A percentile compares a stretch with the other conserved stretches of the same genome.
Conservation (phyloP, 2,113 vertebrate genomes). For the Psilopogon haemacephalus region DNA sequence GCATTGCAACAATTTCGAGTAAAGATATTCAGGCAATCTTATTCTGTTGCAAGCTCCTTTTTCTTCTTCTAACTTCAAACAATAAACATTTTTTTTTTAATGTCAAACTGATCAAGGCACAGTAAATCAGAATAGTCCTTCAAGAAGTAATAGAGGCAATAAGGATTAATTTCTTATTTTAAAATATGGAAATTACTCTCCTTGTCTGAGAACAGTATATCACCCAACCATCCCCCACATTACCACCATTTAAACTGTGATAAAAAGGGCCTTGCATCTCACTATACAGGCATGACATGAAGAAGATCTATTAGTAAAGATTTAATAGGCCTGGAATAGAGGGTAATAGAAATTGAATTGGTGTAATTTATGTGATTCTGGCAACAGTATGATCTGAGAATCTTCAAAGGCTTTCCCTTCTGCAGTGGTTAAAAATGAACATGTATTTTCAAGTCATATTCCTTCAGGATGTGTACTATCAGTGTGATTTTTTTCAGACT, state of each 20-base stretch:
- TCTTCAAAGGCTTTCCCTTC: constrained; percentile 50
- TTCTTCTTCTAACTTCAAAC: constrained; percentile 12
- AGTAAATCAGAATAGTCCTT: constrained; percentile 32
- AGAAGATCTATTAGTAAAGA: constrained; percentile 70
- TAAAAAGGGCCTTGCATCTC: constrained; percentile 67
- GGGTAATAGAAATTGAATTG: constrained; percentile 68
- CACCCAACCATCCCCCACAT: not conserved
- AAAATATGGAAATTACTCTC: constrained; percentile 70
- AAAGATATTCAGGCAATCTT: not conserved
- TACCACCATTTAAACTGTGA: constrained; percentile 46
- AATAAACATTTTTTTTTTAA: constrained; percentile 46
- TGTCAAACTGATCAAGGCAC: constrained; percentile 49
- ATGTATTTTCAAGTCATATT: not conserved
- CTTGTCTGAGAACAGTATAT: constrained; percentile 44
- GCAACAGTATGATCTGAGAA: not conserved
- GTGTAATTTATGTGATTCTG: constrained; percentile 63
- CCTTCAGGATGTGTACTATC: not conserved
- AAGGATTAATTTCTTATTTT: constrained; percentile 71
- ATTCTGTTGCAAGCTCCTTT: not conserved
- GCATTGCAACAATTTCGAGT: constrained; percentile 3
- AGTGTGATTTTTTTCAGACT: not conserved
- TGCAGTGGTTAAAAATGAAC: not conserved
- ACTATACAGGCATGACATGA: constrained; percentile 34
- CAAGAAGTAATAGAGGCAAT: constrained; percentile 1
- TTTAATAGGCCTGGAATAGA: constrained; percentile 69